Evolutionary conservation across 2,113 vertebrate species (phyloP).

Genomic region (Esox niger): DNA sequence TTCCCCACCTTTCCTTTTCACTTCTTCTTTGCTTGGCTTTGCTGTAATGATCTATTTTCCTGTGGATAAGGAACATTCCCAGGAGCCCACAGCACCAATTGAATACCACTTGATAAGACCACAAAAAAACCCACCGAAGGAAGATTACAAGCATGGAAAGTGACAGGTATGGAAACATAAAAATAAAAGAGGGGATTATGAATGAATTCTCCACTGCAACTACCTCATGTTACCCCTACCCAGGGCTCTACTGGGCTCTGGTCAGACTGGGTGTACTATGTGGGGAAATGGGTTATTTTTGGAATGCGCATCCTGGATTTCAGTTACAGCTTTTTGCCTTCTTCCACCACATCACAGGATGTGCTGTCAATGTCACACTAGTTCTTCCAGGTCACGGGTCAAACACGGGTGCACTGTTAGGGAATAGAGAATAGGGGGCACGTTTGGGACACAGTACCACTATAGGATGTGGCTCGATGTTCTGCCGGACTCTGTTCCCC

Average conservation of each 20-base stretch:
- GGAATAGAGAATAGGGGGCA: too few species aligned
- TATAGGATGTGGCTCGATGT: slow-evolving; percentile 3
- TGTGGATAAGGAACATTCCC: neutral
- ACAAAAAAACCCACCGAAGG: neutral
- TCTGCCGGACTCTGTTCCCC: neutral
- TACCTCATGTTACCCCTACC: neutral
- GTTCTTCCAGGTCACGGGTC: too few species aligned
- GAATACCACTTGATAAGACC: slow-evolving; percentile 7
- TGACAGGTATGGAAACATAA: slow-evolving; percentile 3
- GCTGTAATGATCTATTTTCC: neutral
- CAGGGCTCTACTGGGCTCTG: too few species aligned
- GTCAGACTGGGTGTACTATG: too few species aligned
- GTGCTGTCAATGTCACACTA: neutral
- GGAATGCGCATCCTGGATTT: neutral
- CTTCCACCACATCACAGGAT: neutral
- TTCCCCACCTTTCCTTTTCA: too few species aligned
- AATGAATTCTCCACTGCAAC: too few species aligned
- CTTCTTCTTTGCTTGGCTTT: neutral
- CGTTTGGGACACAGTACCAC: too few species aligned
- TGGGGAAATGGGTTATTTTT: too few species aligned
- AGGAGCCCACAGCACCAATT: neutral
- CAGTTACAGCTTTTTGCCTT: neutral
- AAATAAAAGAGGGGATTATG: neutral
- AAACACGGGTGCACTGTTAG: too few species aligned
- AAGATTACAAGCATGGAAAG: slow-evolving; percentile 1